phyloP scores from a whole-genome alignment of 2,888 invertebrate genomes.

The Pharmacophagus antenor region DNA sequence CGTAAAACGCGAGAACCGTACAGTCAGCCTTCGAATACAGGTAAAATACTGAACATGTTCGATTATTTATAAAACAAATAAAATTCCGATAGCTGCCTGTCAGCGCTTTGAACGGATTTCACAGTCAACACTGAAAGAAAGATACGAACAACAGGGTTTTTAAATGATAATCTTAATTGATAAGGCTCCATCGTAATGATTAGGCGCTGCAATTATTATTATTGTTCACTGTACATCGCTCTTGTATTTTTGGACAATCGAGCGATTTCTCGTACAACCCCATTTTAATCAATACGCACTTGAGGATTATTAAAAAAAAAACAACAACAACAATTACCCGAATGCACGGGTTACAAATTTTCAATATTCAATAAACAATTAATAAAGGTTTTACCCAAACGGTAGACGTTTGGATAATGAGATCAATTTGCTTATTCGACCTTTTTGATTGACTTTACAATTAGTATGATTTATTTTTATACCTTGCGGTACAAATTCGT shows the following conservation, averaged over 20 bases:
- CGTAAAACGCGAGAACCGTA: background rate
- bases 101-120: slow-evolving; percentile 46
- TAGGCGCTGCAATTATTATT: slow-evolving; percentile 56
- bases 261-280: background rate
- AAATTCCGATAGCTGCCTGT: slow-evolving; percentile 38
- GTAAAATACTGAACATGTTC: slow-evolving; percentile 22
- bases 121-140: slow-evolving; percentile 62
- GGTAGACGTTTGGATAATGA: background rate
- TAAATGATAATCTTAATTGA: slow-evolving; percentile 75
- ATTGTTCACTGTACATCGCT: slow-evolving; percentile 25
- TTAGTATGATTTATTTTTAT: slow-evolving; percentile 6
- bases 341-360: background rate
- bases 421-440: background rate
- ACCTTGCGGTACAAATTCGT: slow-evolving; percentile 1
- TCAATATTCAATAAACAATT: background rate
- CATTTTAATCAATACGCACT: background rate
- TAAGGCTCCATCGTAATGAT: slow-evolving; percentile 62
- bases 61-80: slow-evolving; percentile 27
- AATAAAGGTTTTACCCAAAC: slow-evolving; percentile 5
- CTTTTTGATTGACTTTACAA: background rate
- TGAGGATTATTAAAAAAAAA: background rate
- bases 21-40: background rate
- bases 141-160: slow-evolving; percentile 65
- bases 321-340: no score
- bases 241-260: slow-evolving; percentile 5